These are phyloP conservation scores for Cyphomyrmex costatus DNA, from an alignment of 1,140 invertebrate species.

Conservation along the genomic window DNA sequence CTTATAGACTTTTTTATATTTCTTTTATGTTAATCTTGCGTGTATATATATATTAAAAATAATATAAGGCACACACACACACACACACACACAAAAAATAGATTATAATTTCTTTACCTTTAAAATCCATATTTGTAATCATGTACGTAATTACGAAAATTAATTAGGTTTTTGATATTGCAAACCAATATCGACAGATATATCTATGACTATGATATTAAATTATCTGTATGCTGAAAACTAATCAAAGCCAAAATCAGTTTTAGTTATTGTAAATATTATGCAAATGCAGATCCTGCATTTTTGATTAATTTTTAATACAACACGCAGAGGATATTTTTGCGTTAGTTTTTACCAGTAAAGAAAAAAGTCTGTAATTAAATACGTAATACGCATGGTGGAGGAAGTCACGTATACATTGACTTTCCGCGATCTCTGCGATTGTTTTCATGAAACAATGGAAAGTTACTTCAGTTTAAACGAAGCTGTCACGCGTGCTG, in stretches of 20 bases:
- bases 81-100: not conserved
- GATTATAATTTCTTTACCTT: not conserved
- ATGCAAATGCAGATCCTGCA: not conserved
- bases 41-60: not conserved
- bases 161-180: not conserved
- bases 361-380: slow-evolving; percentile 41
- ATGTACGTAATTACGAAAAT: not conserved
- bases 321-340: not conserved
- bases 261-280: not conserved
- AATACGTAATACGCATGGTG: slow-evolving; percentile 5
- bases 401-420: slow-evolving; percentile 36
- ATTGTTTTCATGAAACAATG: slow-evolving; percentile 74
- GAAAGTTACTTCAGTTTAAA: slow-evolving; percentile 74
- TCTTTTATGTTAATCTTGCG: not conserved
- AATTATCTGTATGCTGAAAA: not conserved
- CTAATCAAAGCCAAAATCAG: not conserved
- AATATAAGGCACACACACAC: too few relatives aligned
- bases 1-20: not conserved
- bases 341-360: not conserved
- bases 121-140: not conserved
- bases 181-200: not conserved
- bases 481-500: slow-evolving; percentile 70
- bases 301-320: not conserved
- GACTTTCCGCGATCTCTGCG: slow-evolving; percentile 50
- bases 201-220: not conserved